Evolutionary conservation across 2,113 vertebrate species (phyloP).

Genomic region (Ancistrus triradiatus): DNA sequence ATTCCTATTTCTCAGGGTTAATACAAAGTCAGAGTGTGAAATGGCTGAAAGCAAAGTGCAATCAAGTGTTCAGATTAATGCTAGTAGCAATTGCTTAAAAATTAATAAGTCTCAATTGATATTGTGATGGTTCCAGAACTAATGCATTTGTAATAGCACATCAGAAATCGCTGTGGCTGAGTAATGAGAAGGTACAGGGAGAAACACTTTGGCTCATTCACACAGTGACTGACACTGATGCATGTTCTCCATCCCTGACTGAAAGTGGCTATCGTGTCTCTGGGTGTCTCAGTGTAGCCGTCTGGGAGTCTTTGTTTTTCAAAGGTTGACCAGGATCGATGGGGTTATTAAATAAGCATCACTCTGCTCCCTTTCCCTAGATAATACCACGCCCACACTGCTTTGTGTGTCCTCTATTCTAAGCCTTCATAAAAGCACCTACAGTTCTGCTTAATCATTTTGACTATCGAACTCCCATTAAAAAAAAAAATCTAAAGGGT

Average conservation of each 20-base stretch:
- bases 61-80: constrained; percentile 33
- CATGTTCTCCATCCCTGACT: constrained; percentile 8
- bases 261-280: not conserved
- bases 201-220: constrained; percentile 16
- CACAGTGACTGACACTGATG: constrained; percentile 13
- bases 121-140: constrained; percentile 17
- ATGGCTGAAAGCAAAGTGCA: constrained; percentile 19
- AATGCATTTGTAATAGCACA: constrained; percentile 43
- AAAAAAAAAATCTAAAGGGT: too few relatives aligned
- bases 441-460: too few relatives aligned
- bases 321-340: constrained; percentile 6
- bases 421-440: too few relatives aligned
- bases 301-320: constrained; percentile 22
- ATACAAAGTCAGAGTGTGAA: constrained; percentile 13
- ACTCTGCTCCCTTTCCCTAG: too few relatives aligned
- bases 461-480: too few relatives aligned
- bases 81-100: constrained; percentile 28
- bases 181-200: constrained; percentile 18
- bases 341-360: constrained; percentile 28
- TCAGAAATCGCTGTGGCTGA: constrained; percentile 28
- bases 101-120: constrained; percentile 31
- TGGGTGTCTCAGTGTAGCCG: not conserved
- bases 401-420: too few relatives aligned
- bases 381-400: too few relatives aligned
- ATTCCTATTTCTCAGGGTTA: not conserved